Percentiles rank a stretch among this genome's conserved stretches.
Evolutionary conservation across 2,113 vertebrate genomes (phyloP).

Genomic region (Xenus cinereus): DNA sequence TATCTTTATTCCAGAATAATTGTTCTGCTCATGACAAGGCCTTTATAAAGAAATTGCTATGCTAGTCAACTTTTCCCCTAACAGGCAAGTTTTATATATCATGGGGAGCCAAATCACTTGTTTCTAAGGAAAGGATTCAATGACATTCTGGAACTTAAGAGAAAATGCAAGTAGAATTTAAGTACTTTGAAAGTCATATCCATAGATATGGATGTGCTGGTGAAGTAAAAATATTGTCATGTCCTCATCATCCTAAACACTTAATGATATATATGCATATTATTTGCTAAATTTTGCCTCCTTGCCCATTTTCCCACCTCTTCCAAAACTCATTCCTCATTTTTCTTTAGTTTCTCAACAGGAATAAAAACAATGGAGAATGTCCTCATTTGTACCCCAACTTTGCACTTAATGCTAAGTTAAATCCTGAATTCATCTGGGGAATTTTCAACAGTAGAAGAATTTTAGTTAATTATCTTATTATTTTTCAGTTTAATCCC

Average conservation of each 20-base stretch:
- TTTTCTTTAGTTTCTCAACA: background rate
- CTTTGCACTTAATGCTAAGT: background rate
- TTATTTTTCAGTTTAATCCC: background rate
- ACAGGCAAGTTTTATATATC: background rate
- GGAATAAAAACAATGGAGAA: background rate
- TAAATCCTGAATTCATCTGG: background rate
- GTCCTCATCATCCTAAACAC: background rate
- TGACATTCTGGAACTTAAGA: background rate
- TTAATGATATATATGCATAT: background rate
- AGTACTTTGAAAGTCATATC: background rate
- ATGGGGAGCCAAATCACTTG: background rate
- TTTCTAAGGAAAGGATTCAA: background rate
- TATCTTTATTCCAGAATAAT: background rate
- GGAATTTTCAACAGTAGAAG: background rate
- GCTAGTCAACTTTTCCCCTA: background rate
- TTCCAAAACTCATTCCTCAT: background rate
- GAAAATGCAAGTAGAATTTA: background rate
- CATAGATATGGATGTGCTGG: background rate
- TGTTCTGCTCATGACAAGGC: background rate
- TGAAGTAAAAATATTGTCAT: background rate
- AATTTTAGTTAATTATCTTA: background rate
- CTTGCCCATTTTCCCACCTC: background rate
- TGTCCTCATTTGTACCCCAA: fast-evolving
- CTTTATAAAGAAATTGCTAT: background rate
- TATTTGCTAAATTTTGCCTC: background rate